phyloP scores from a whole-genome alignment of 2,888 invertebrate genomes.

The Drosophila paracracens region DNA sequence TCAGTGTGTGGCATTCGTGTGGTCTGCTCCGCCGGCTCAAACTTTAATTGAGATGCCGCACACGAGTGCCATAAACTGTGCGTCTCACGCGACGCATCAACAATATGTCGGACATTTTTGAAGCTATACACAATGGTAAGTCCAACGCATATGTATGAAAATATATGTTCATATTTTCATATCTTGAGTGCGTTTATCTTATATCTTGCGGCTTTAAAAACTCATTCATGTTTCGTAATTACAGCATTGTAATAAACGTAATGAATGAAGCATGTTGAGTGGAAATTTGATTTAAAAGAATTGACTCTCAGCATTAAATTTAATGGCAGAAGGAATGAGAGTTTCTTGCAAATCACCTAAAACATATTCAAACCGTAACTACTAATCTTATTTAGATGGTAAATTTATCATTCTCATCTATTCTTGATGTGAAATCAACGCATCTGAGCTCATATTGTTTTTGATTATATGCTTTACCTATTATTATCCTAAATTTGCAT shows the following conservation, averaged over 20 bases:
- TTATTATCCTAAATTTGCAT: neutral
- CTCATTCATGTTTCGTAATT: conserved; percentile 63
- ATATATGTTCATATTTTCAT: conserved; percentile 13
- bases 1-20: conserved; percentile 49
- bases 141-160: conserved; percentile 6
- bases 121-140: conserved; percentile 49
- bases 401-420: neutral
- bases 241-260: conserved; percentile 19
- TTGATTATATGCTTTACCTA: neutral
- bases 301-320: neutral
- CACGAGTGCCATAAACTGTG: conserved; percentile 49
- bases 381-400: neutral
- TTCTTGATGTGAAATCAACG: neutral
- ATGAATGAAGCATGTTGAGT: conserved; percentile 17
- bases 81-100: conserved; percentile 65
- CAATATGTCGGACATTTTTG: conserved; percentile 76
- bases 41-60: conserved; percentile 74
- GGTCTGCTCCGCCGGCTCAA: conserved; percentile 43
- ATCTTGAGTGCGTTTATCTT: conserved; percentile 9
- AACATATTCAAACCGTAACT: neutral
- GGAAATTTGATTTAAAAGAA: conserved; percentile 5
- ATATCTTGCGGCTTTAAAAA: conserved; percentile 56
- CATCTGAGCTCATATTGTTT: neutral
- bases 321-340: neutral
- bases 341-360: neutral